Conservation (phyloP, 2,888 invertebrate species). For the Aricia artaxerxes region DNA sequence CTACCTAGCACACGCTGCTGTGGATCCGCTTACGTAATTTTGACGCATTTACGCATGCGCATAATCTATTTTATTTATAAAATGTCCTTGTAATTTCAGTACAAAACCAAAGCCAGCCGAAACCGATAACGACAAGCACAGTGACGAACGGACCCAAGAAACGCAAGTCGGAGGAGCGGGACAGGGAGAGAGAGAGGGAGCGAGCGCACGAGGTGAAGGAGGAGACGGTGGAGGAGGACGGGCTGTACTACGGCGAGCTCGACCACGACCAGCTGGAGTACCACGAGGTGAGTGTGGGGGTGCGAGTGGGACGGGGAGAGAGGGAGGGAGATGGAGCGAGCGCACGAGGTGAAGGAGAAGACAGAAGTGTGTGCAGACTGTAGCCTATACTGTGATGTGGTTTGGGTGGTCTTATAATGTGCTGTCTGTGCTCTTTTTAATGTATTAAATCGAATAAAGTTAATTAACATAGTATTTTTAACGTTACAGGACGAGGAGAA, state of each 20-base stretch:
- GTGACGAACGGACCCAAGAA: conserved; percentile 52
- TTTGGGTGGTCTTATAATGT: conserved; percentile 40
- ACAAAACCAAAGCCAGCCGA: conserved; percentile 38
- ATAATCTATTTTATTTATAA: too few species aligned
- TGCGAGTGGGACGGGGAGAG: background rate
- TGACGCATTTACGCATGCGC: too few species aligned
- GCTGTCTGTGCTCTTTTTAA: background rate
- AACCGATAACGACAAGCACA: conserved; percentile 23
- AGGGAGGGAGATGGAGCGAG: background rate
- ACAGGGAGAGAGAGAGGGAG: conserved; percentile 38
- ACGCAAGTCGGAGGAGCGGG: conserved; percentile 54
- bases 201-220: conserved; percentile 60
- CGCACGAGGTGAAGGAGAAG: background rate
- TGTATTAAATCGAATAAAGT: background rate
- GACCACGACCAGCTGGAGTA: conserved; percentile 72
- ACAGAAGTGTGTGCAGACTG: background rate
- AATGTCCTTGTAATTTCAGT: conserved; percentile 38
- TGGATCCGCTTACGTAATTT: too few species aligned
- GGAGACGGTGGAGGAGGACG: conserved; percentile 75
- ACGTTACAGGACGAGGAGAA: conserved; percentile 70
- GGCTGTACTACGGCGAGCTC: conserved; percentile 73
- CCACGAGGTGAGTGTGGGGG: conserved; percentile 54
- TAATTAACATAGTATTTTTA: background rate
- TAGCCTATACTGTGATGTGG: conserved; percentile 44
- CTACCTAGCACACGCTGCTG: too few species aligned